phyloP scores from a whole-genome alignment of 2,888 invertebrate genomes.

The Ochropacha duplaris region DNA sequence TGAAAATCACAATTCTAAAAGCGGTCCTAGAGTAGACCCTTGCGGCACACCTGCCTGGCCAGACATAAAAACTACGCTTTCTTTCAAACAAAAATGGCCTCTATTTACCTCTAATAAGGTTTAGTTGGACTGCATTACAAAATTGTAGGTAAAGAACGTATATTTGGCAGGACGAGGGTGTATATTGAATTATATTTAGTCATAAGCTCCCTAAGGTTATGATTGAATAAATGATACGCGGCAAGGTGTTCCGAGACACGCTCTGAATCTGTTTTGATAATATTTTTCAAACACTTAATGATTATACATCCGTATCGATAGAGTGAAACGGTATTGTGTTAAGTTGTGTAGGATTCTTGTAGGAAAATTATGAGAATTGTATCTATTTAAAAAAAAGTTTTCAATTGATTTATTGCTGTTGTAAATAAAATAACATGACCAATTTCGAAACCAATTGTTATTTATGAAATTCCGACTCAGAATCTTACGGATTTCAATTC shows the following conservation, averaged over 20 bases:
- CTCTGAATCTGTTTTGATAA: conserved; percentile 48
- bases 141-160: conserved; percentile 56
- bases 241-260: conserved; percentile 74
- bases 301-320: conserved; percentile 24
- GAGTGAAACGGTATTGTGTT: conserved; percentile 1
- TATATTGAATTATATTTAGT: conserved; percentile 81
- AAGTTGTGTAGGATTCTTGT: not conserved
- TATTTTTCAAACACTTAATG: conserved; percentile 38
- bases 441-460: too few relatives aligned
- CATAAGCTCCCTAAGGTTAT: conserved; percentile 71
- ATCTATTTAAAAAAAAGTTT: not conserved
- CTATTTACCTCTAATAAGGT: conserved; percentile 43
- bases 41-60: conserved; percentile 74
- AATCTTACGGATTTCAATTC: too few relatives aligned
- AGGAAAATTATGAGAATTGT: not conserved
- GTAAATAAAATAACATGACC: too few relatives aligned
- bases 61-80: conserved; percentile 32
- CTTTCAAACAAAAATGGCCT: conserved; percentile 30
- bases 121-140: conserved; percentile 21
- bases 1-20: conserved; percentile 74
- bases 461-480: too few relatives aligned
- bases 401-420: too few relatives aligned
- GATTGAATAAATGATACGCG: conserved; percentile 75
- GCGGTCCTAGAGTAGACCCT: conserved; percentile 67
- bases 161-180: conserved; percentile 82